These are phyloP conservation scores for Gulo gulo DNA, from an alignment of 2,113 vertebrate species.

Conservation along the genomic window DNA sequence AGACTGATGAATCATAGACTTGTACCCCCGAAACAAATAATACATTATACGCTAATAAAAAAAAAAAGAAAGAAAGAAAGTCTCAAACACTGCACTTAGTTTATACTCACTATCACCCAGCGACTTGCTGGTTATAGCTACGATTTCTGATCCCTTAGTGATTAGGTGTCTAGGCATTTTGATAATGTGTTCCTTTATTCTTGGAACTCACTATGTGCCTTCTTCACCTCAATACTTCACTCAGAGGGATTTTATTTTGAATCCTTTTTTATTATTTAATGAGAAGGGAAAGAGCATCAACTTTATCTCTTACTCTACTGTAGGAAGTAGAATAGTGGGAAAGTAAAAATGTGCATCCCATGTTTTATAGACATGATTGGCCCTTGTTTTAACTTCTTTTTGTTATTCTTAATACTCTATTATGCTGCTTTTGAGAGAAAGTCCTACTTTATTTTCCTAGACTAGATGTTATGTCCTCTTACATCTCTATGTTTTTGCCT, in stretches of 20 bases:
- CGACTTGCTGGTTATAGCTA: background rate
- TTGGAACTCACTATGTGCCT: background rate
- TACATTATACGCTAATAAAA: no score
- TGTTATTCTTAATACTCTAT: background rate
- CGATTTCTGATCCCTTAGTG: background rate
- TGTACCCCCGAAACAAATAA: no score
- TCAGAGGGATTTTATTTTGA: background rate
- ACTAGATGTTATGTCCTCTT: background rate
- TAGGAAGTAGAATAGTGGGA: background rate
- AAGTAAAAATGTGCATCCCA: background rate
- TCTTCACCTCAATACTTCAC: background rate
- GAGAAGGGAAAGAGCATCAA: background rate
- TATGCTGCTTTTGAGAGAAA: background rate
- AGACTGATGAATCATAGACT: no score
- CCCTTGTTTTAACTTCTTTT: background rate
- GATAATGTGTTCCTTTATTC: background rate
- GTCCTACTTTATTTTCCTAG: background rate
- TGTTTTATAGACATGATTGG: background rate
- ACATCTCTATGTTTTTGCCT: background rate
- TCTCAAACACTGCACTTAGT: background rate
- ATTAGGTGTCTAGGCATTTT: background rate
- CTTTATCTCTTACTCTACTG: background rate
- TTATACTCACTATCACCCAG: background rate
- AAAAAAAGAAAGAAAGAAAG: no score
- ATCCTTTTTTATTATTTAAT: background rate